phyloP scores from a whole-genome alignment of 2,888 invertebrate genomes.

The Amorpha juglandis region DNA sequence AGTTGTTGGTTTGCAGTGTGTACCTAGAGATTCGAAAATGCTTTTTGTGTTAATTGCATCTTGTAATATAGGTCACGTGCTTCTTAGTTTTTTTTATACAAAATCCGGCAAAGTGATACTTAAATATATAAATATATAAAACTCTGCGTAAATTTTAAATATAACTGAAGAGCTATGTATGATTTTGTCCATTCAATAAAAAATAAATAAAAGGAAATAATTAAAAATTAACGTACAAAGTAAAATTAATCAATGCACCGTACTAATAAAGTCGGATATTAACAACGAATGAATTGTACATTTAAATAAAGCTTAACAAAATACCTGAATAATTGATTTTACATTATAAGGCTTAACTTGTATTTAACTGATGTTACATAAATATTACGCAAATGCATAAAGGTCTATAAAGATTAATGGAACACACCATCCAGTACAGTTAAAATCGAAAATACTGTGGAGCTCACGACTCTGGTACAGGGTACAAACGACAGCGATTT shows the following conservation, averaged over 20 bases:
- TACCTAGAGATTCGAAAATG: neutral
- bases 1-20: neutral
- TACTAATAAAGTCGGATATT: slow-evolving; percentile 4
- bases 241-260: neutral
- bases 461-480: slow-evolving; percentile 42
- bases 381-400: slow-evolving; percentile 51
- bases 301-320: slow-evolving; percentile 33
- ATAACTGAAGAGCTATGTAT: too few species aligned
- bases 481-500: slow-evolving; percentile 34
- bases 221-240: neutral
- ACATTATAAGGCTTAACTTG: slow-evolving; percentile 40
- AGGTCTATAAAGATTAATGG: slow-evolving; percentile 51
- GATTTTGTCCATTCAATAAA: too few species aligned
- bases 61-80: neutral
- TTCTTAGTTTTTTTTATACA: too few species aligned
- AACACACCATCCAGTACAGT: slow-evolving; percentile 48
- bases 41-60: neutral
- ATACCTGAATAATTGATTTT: slow-evolving; percentile 37
- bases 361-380: slow-evolving; percentile 39
- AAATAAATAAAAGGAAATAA: too few species aligned
- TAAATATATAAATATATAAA: too few species aligned
- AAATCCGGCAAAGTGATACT: too few species aligned
- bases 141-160: too few species aligned
- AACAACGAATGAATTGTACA: neutral
- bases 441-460: slow-evolving; percentile 58